Percentiles rank a stretch among this genome's conserved stretches.
Conservation (phyloP, 2,888 invertebrate species). For the Ennomos quercinarius region DNA sequence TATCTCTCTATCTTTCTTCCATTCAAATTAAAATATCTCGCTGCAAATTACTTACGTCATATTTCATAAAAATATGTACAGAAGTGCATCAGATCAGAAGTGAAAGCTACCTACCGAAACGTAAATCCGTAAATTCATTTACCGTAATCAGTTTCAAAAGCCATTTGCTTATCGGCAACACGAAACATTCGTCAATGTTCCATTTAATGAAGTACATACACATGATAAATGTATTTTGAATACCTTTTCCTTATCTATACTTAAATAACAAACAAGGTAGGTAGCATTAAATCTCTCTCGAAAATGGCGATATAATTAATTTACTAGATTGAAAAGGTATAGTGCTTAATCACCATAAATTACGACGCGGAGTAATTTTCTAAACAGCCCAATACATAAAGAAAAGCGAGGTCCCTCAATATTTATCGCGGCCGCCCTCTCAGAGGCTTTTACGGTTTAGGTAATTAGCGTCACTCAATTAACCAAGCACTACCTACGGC, state of each 20-base stretch:
- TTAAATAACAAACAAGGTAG: slow-evolving; percentile 15
- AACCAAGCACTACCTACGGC: slow-evolving; percentile 65
- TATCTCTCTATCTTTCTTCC: too few species aligned
- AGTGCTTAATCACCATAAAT: slow-evolving; percentile 39
- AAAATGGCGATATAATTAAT: slow-evolving; percentile 28
- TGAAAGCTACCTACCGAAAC: slow-evolving; percentile 49
- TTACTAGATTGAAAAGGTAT: slow-evolving; percentile 27
- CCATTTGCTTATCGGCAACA: slow-evolving; percentile 52
- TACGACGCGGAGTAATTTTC: slow-evolving; percentile 40
- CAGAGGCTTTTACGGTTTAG: slow-evolving; percentile 79
- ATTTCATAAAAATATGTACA: slow-evolving; percentile 5
- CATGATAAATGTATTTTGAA: slow-evolving; percentile 32
- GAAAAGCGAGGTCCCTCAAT: slow-evolving; percentile 67
- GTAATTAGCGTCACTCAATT: slow-evolving; percentile 84
- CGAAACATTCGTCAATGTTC: slow-evolving; percentile 42
- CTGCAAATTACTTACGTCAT: slow-evolving; percentile 5
- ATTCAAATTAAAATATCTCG: slow-evolving; percentile 3
- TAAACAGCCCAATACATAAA: slow-evolving; percentile 57
- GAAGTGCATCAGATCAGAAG: slow-evolving; percentile 22
- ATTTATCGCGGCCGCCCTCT: slow-evolving; percentile 66
- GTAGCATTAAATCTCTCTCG: slow-evolving; percentile 9
- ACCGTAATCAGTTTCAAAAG: slow-evolving; percentile 49
- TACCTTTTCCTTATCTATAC: slow-evolving; percentile 18
- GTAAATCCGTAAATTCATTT: slow-evolving; percentile 41
- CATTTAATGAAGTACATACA: slow-evolving; percentile 41